Evolutionary conservation across 2,797 vertebrate species (phyloP).

Genomic region (Macrochelys suwanniensis): DNA sequence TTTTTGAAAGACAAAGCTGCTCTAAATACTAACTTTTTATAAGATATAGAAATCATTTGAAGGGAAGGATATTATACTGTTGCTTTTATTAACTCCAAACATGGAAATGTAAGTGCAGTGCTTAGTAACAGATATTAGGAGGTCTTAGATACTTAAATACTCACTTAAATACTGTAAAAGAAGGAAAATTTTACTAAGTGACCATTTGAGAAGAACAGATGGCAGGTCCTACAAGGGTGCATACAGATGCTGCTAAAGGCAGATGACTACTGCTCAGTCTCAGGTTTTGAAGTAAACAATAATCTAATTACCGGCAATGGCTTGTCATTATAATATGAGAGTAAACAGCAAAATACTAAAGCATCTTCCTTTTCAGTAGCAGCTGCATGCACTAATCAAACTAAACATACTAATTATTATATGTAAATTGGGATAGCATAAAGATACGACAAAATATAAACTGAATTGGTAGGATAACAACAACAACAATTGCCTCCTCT

Average conservation of each 20-base stretch:
- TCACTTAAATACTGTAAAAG: conserved; percentile 3
- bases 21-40: background rate
- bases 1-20: background rate
- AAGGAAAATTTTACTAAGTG: conserved; percentile 25
- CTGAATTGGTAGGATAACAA: background rate
- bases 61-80: background rate
- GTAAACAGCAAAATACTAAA: conserved; percentile 49
- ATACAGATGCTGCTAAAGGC: conserved; percentile 27
- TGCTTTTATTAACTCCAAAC: background rate
- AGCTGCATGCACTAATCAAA: conserved; percentile 57
- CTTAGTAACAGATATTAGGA: conserved; percentile 2
- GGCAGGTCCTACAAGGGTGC: background rate
- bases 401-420: conserved; percentile 65
- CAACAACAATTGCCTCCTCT: background rate
- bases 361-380: conserved; percentile 39
- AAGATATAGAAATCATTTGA: background rate
- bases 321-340: conserved; percentile 34
- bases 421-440: background rate
- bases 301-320: conserved; percentile 50
- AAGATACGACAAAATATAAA: background rate
- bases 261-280: conserved; percentile 38
- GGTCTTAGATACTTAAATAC: background rate
- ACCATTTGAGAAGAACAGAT: conserved; percentile 53
- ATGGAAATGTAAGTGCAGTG: background rate
- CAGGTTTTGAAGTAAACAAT: conserved; percentile 66